These are phyloP conservation scores for Vicugna pacos DNA, from an alignment of 2,113 vertebrate genomes.

Conservation along the genomic window DNA sequence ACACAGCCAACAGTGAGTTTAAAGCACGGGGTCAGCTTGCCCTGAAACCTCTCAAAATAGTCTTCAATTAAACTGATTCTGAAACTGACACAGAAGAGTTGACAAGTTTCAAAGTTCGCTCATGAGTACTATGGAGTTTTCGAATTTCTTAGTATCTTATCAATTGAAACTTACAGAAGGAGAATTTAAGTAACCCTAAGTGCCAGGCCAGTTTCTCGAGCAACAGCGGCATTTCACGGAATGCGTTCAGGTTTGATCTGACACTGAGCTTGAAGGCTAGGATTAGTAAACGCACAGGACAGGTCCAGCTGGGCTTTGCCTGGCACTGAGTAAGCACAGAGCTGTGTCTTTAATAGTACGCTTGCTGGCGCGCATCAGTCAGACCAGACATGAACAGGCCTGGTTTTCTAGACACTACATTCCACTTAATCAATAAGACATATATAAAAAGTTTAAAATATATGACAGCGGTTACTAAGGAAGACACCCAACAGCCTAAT, in stretches of 20 bases:
- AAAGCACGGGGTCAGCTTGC: not conserved
- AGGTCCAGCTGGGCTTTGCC: not conserved
- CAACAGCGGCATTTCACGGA: not conserved
- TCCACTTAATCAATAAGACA: not conserved
- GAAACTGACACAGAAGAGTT: not conserved
- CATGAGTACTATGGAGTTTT: not conserved
- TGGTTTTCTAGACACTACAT: not conserved
- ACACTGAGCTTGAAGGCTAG: not conserved
- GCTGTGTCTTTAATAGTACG: not conserved
- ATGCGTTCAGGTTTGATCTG: not conserved
- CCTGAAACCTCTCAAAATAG: not conserved
- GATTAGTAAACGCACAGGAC: not conserved
- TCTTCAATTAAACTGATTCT: conserved; percentile 33
- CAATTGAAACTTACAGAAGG: not conserved
- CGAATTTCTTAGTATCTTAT: not conserved
- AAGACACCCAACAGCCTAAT: not conserved
- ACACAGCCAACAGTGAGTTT: not conserved
- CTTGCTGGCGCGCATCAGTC: not conserved
- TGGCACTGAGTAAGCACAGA: not conserved
- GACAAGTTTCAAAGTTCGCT: not conserved
- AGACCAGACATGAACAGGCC: not conserved
- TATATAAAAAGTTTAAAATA: not conserved
- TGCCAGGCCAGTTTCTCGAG: not conserved
- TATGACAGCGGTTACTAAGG: not conserved
- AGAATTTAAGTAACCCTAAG: not conserved